These are phyloP conservation scores for Telmatochromis bifrenatus DNA, from an alignment of 2,113 vertebrate species.

Conservation along the genomic window DNA sequence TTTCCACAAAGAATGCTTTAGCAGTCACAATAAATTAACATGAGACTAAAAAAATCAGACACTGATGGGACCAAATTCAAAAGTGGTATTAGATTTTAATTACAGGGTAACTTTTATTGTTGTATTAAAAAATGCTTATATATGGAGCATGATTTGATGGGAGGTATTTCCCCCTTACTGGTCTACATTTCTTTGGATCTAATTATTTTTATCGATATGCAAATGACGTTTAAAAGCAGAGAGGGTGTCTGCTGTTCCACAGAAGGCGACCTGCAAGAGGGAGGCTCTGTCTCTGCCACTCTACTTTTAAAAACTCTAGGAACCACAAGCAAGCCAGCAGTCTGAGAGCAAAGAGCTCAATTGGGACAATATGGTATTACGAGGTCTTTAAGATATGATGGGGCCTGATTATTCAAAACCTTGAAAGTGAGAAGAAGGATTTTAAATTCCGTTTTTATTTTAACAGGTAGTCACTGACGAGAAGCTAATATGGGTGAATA, in stretches of 20 bases:
- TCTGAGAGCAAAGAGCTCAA: neutral
- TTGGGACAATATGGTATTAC: neutral
- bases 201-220: neutral
- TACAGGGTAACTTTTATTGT: neutral
- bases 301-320: neutral
- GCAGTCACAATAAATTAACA: neutral
- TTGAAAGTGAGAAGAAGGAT: neutral
- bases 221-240: neutral
- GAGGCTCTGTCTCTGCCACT: neutral
- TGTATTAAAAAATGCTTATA: neutral
- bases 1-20: neutral
- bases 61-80: neutral
- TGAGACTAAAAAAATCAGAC: neutral
- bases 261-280: neutral
- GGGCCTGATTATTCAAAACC: neutral
- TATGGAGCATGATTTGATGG: neutral
- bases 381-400: neutral
- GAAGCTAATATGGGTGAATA: neutral
- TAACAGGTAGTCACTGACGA: neutral
- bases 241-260: neutral
- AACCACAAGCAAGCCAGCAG: neutral
- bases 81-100: neutral
- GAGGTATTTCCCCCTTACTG: neutral
- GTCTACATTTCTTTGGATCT: neutral
- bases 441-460: neutral